Evolutionary conservation across 2,113 vertebrate genomes (phyloP).

Genomic region (Uropsilus gracilis): DNA sequence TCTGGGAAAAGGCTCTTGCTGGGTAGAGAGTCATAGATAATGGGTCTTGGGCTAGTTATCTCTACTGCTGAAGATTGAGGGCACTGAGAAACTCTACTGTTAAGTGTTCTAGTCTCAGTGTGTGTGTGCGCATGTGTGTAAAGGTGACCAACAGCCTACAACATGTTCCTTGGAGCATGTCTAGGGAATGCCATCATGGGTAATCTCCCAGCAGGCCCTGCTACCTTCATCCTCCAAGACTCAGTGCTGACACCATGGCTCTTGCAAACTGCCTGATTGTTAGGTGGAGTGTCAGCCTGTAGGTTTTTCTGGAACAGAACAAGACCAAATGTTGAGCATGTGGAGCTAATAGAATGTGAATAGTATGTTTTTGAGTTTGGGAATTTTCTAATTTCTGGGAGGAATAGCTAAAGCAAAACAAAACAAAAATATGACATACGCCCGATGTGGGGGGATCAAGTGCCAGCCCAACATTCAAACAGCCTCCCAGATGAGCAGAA

Average conservation of each 20-base stretch:
- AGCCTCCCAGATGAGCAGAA: neutral
- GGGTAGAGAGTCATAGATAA: neutral
- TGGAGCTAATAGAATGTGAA: neutral
- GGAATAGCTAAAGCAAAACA: constrained; percentile 47
- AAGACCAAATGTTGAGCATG: neutral
- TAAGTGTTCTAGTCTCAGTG: too few relatives aligned
- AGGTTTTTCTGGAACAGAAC: constrained; percentile 1
- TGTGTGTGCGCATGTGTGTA: neutral
- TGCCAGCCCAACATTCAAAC: neutral
- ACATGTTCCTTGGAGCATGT: neutral
- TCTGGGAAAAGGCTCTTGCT: neutral
- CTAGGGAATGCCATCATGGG: neutral
- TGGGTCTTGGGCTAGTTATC: neutral
- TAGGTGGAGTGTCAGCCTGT: neutral
- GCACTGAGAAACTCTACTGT: neutral
- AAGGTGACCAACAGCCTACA: neutral
- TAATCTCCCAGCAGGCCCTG: neutral
- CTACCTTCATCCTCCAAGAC: neutral
- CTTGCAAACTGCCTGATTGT: neutral
- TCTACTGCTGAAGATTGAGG: neutral
- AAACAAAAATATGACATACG: neutral
- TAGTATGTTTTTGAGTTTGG: neutral
- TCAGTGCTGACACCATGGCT: neutral
- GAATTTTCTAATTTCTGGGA: constrained; percentile 42
- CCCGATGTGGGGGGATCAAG: neutral